Base-by-base conservation (phyloP, 2,113 vertebrate species). In the Chinchilla lanigera region DNA sequence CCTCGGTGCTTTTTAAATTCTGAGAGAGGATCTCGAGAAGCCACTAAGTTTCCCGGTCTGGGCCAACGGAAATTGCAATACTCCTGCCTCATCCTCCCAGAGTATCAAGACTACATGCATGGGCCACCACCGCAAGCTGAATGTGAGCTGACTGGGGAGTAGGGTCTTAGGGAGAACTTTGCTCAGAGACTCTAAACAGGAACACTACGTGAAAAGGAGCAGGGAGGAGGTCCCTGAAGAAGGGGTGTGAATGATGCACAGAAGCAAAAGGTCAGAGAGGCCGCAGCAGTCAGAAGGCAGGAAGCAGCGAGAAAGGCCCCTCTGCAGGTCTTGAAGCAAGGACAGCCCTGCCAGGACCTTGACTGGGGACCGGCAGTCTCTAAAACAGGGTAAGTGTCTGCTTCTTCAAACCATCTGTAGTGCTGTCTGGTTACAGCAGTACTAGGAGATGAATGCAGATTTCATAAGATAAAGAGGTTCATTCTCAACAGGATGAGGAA, bases 231-330 rank as follows among this genome's bases (percentile, higher is more conserved):
- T 5, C 17, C 7, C n/a, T 4, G 12, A 50, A 19, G 38, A 33
- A 65, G 6, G 7, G 3, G 9, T 86, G 85, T 22, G 19, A 41
- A 44, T 10, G 9, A 17, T 17, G 1, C 5, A 19, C 19, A 0
- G 2, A 14, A 77, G 33, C 0, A 26, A 86, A 86, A 80, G 60
- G 28, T 4, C 3, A 47, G 35, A 67, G 52, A 35, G 0, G 35
- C 26, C 17, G 4, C 2, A 24, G 30, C 38, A 22, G 20, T 13
- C 10, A 11, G 6, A 44, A 80, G 52, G 13, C 19, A 13, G 24
- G 24, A 26, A 30, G 16, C 58, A 1, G 5, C 9, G 4, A 0
- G 4, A 12, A 58, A 75, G 52, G 1, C 2, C 22, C 9, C 26
- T 75, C 17, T 75, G 26, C 35, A 11, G 63, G 22, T 38, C 24